Base-by-base conservation (phyloP, 2,888 invertebrate species). In the Baronia brevicornis region DNA sequence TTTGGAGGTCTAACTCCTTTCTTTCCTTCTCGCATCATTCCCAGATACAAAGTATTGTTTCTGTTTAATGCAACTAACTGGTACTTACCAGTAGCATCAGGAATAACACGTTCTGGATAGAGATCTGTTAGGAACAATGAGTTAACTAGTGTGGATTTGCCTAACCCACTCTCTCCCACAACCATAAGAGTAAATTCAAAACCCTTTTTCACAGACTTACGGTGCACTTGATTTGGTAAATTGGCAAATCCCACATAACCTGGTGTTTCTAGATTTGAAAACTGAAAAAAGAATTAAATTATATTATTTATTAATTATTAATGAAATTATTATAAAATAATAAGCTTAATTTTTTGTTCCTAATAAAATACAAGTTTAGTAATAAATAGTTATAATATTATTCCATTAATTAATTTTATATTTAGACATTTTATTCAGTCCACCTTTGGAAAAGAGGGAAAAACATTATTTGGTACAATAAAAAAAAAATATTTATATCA, bases 111-210 rank as follows among this genome's bases (percentile, higher is more conserved):
- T 77, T 97, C 97, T 17, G 96, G 96, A 75, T 98, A 98, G 36
- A 98, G 86, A 72, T 98, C 97, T 20, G 96, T 97, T 36, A 97
- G 84, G 70, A 98, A 98, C 34, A 98, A 85, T 40, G 96, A 96
- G 74, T 97, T 97, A 28, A 98, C 96, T 26, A 98, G 85, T 0
- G 98, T 98, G 0, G 97, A 97, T 82, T 98, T 98, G 17, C 98
- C 98, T 19, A 97, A 84, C 0, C 97, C 96, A 48, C 91, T 91
- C 59, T 94, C 93, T 18, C 96, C 95, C 4, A 95, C 97, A 33
- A 98, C 97, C 97, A 98, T 97, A 5, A 98, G 82, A 0, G 97
- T 97, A 68, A 98, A 98, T 78, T 97, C 97, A 66, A 98, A 98
- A 10, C 97, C 97, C 66, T 97, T 97, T 74, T 98, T 98, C 31